Evolutionary conservation across 2,113 vertebrate species (phyloP).

Genomic region (Psephotus haematonotus): DNA sequence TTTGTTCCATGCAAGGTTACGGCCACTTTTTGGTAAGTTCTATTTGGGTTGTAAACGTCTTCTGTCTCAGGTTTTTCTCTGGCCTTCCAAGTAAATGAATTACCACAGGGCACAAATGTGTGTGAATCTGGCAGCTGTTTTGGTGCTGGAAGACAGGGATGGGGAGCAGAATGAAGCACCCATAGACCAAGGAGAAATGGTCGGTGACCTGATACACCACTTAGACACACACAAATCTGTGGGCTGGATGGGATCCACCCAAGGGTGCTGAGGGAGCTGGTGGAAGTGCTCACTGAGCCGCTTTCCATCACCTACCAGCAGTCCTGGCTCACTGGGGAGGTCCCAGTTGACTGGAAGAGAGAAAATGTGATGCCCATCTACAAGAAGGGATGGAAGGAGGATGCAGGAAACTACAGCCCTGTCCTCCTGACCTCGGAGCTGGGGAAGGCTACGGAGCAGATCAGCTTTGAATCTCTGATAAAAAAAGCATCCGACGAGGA

Average conservation of each 20-base stretch:
- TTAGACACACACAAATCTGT: background rate
- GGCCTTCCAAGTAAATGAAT: background rate
- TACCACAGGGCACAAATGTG: background rate
- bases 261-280: background rate
- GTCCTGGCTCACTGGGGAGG: background rate
- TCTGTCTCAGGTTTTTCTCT: background rate
- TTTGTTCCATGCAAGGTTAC: background rate
- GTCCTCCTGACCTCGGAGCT: background rate
- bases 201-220: background rate
- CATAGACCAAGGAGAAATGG: background rate
- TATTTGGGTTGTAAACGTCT: slow-evolving; percentile 2
- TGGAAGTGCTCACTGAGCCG: background rate
- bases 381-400: background rate
- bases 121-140: background rate
- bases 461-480: background rate
- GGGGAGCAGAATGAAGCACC: background rate
- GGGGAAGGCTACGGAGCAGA: background rate
- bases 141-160: background rate
- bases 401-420: background rate
- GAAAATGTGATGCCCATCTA: background rate
- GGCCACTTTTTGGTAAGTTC: background rate
- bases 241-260: background rate
- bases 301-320: background rate
- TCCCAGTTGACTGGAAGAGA: background rate
- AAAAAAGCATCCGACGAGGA: background rate